phyloP scores from a whole-genome alignment of 2,797 vertebrate species.

The Labeo calbasu region DNA sequence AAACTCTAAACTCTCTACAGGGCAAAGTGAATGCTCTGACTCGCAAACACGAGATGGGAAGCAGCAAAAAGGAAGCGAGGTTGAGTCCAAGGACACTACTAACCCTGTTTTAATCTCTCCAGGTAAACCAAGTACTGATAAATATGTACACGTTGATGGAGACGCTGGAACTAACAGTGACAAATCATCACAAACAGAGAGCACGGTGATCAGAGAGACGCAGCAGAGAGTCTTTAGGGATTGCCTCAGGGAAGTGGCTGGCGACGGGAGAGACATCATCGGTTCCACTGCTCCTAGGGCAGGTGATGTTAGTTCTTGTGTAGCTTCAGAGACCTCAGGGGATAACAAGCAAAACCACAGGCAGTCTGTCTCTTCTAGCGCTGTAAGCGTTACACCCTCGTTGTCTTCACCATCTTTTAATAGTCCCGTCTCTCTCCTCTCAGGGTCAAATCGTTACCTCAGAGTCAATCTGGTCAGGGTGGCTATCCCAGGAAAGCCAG shows the following conservation, averaged over 20 bases:
- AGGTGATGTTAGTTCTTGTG: constrained; percentile 53
- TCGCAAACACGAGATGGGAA: neutral
- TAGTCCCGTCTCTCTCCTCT: constrained; percentile 54
- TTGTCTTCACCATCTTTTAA: constrained; percentile 33
- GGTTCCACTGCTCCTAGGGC: constrained; percentile 49
- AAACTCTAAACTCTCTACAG: constrained; percentile 23
- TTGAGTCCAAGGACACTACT: constrained; percentile 23
- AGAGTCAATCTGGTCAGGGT: constrained; percentile 77
- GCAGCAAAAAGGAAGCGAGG: neutral
- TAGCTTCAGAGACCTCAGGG: constrained; percentile 54
- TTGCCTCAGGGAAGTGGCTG: constrained; percentile 40
- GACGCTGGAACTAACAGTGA: constrained; percentile 24
- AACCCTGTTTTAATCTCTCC: neutral
- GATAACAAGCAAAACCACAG: constrained; percentile 53
- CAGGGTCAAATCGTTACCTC: constrained; percentile 75
- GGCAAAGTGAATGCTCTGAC: neutral
- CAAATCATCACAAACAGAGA: constrained; percentile 39
- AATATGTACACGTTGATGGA: constrained; percentile 33
- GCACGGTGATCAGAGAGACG: neutral
- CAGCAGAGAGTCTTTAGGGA: constrained; percentile 42
- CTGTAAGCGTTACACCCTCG: constrained; percentile 1
- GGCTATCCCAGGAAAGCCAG: constrained; percentile 58
- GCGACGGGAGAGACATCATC: constrained; percentile 32
- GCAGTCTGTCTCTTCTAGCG: constrained; percentile 53
- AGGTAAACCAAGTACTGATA: constrained; percentile 24